Percentiles rank a stretch among this genome's conserved stretches.
These are phyloP conservation scores for Eumeta japonica DNA, from an alignment of 1,140 invertebrate species.

Conservation along the genomic window DNA sequence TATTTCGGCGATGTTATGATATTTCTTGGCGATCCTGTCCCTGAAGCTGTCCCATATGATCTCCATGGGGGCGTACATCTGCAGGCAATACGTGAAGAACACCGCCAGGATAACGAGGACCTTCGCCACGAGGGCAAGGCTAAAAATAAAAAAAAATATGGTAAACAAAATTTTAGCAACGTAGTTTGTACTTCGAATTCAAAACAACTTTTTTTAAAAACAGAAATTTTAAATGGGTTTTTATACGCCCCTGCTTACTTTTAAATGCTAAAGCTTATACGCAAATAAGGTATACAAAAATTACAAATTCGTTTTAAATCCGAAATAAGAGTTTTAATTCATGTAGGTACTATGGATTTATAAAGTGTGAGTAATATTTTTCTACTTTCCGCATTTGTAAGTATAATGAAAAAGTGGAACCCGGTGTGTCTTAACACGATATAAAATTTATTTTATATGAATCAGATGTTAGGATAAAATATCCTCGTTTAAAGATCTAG, in stretches of 20 bases:
- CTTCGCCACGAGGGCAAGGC: slow-evolving; percentile 72
- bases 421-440: too few relatives aligned
- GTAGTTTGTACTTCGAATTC: not conserved
- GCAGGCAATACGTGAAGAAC: slow-evolving; percentile 86
- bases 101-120: slow-evolving; percentile 81
- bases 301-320: too few relatives aligned
- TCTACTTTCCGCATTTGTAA: too few relatives aligned
- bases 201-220: not conserved
- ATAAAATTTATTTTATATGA: too few relatives aligned
- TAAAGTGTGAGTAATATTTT: too few relatives aligned
- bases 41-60: slow-evolving; percentile 66
- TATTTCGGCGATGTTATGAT: slow-evolving; percentile 61
- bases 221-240: slow-evolving; percentile 5
- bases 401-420: too few relatives aligned
- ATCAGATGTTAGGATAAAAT: too few relatives aligned
- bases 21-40: slow-evolving; percentile 50
- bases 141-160: slow-evolving; percentile 26
- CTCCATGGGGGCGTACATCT: slow-evolving; percentile 85
- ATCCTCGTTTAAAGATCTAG: too few relatives aligned
- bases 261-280: too few relatives aligned
- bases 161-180: not conserved
- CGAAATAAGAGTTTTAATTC: too few relatives aligned
- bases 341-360: too few relatives aligned
- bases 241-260: not conserved
- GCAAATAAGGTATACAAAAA: too few relatives aligned